Conservation (phyloP, 2,797 vertebrate genomes). For the Philypnodon macrostomus region DNA sequence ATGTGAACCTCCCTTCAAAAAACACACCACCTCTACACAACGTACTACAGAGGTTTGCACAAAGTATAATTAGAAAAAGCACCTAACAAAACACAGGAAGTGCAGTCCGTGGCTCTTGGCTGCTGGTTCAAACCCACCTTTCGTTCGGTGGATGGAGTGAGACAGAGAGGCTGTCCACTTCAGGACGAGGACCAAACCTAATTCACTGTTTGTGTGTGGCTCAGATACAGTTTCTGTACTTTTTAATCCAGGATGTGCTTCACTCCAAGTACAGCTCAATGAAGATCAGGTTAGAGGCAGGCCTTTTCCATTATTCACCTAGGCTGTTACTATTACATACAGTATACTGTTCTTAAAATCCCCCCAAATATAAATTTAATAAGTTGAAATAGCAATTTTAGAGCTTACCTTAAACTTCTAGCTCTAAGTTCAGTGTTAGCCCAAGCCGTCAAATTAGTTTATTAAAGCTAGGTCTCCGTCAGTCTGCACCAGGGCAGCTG, state of each 20-base stretch:
- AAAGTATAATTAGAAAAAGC: constrained; percentile 62
- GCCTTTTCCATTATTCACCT: constrained; percentile 2
- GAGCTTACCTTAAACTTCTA: too few relatives aligned
- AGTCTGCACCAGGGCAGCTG: too few relatives aligned
- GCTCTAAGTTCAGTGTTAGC: too few relatives aligned
- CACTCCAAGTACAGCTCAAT: constrained; percentile 20
- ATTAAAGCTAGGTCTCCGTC: too few relatives aligned
- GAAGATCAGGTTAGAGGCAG: constrained; percentile 7
- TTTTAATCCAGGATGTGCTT: constrained; percentile 45
- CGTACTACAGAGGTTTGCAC: constrained; percentile 42
- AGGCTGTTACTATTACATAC: constrained; percentile 8
- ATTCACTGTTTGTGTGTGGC: constrained; percentile 17
- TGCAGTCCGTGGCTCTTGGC: constrained; percentile 61
- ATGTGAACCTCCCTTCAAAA: constrained; percentile 48
- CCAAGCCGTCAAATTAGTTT: too few relatives aligned
- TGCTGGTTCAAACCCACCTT: constrained; percentile 54
- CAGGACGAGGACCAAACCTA: constrained; percentile 20
- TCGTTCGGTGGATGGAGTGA: constrained; percentile 41
- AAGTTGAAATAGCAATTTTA: too few relatives aligned
- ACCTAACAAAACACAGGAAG: constrained; percentile 71
- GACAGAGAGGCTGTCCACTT: constrained; percentile 40
- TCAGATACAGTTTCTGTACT: constrained; percentile 7
- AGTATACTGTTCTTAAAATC: too few relatives aligned
- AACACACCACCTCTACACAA: constrained; percentile 37
- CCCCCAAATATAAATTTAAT: too few relatives aligned